These are phyloP conservation scores for Serripes groenlandicus DNA, from an alignment of 2,888 invertebrate genomes.

Conservation along the genomic window DNA sequence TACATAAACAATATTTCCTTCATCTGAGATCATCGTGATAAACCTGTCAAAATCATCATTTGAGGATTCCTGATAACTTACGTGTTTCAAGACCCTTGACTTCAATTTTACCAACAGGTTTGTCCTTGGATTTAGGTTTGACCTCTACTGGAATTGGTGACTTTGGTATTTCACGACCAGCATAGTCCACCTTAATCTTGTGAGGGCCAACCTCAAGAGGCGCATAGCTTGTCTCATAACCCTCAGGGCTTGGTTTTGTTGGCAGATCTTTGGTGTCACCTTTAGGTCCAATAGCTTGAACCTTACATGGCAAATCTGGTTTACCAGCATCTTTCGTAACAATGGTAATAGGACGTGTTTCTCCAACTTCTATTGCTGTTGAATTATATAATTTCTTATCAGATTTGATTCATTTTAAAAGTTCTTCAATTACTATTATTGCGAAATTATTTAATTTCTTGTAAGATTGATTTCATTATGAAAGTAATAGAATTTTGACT, in stretches of 20 bases:
- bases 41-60: too few species aligned
- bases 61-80: slow-evolving; percentile 46
- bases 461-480: too few species aligned
- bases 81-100: slow-evolving; percentile 64
- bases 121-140: slow-evolving; percentile 68
- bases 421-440: too few species aligned
- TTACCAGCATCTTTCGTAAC: slow-evolving; percentile 67
- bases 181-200: slow-evolving; percentile 85
- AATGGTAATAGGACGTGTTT: slow-evolving; percentile 62
- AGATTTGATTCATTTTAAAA: too few species aligned
- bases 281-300: slow-evolving; percentile 81
- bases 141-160: slow-evolving; percentile 84
- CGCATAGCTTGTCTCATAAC: slow-evolving; percentile 87
- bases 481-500: too few species aligned
- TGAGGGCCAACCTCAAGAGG: slow-evolving; percentile 86
- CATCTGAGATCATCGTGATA: too few species aligned
- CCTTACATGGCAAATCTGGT: slow-evolving; percentile 66
- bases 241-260: slow-evolving; percentile 92
- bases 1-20: too few species aligned
- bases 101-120: slow-evolving; percentile 31
- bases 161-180: slow-evolving; percentile 83
- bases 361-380: slow-evolving; percentile 68
- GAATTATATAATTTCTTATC: background rate
- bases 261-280: slow-evolving; percentile 90
- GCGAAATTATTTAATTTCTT: too few species aligned